These are phyloP conservation scores for Sebastes diploproa DNA, from an alignment of 2,797 vertebrate species.

Conservation along the genomic window DNA sequence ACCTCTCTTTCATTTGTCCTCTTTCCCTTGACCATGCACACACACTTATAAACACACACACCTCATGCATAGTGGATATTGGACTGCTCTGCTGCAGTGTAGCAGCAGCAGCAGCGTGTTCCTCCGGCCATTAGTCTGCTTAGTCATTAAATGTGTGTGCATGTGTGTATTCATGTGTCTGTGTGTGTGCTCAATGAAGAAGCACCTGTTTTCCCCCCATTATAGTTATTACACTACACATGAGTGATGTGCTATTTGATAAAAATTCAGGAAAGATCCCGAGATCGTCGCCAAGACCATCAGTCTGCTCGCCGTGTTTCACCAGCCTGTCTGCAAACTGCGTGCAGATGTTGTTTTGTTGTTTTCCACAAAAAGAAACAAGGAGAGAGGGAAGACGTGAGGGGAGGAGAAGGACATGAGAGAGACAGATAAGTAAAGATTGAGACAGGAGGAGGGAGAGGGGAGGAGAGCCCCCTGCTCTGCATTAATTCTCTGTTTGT, in stretches of 20 bases:
- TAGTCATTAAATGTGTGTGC: constrained; percentile 15
- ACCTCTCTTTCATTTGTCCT: not conserved
- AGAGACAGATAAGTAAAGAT: constrained; percentile 65
- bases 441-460: constrained; percentile 55
- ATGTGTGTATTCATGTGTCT: constrained; percentile 3
- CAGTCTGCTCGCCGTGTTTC: constrained; percentile 20
- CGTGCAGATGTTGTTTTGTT: constrained; percentile 62
- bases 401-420: constrained; percentile 58
- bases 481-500: constrained; percentile 80
- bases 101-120: not conserved
- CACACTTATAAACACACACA: not conserved
- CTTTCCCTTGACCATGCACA: constrained; percentile 1
- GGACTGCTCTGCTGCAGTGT: constrained; percentile 12
- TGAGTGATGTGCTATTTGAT: not conserved
- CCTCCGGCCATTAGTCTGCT: not conserved
- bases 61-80: constrained; percentile 15
- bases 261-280: constrained; percentile 13
- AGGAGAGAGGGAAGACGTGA: constrained; percentile 23
- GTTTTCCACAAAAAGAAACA: constrained; percentile 46
- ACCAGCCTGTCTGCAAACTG: constrained; percentile 31
- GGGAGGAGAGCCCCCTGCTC: constrained; percentile 68
- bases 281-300: constrained; percentile 27
- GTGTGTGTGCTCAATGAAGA: not conserved
- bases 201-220: not conserved
- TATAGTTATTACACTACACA: not conserved